Evolutionary conservation across 2,797 vertebrate genomes (phyloP).

Genomic region (Propithecus perrieri): DNA sequence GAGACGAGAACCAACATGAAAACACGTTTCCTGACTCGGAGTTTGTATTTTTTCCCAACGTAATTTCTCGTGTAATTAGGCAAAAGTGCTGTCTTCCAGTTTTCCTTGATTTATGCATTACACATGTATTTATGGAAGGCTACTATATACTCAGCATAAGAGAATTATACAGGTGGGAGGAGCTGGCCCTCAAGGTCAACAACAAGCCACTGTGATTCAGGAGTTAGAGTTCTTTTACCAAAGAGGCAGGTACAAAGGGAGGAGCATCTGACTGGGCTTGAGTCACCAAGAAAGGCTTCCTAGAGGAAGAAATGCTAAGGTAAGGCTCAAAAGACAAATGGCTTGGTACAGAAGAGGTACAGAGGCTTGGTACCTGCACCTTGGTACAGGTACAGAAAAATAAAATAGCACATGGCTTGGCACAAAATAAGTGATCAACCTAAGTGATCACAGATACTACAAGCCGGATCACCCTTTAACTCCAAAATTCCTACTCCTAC

Average conservation of each 20-base stretch:
- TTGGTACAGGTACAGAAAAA: not conserved
- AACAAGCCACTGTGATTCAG: not conserved
- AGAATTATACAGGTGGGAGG: not conserved
- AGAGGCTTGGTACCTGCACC: too few species aligned
- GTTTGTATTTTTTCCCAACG: not conserved
- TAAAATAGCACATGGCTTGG: not conserved
- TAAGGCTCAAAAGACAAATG: not conserved
- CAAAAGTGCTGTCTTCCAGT: not conserved
- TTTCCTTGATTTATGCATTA: not conserved
- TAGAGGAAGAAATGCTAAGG: not conserved
- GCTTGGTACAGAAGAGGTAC: not conserved
- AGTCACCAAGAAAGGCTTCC: not conserved
- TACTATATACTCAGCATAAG: not conserved
- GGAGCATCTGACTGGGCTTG: not conserved
- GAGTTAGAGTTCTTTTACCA: not conserved
- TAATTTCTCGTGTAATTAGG: not conserved
- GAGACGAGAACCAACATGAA: not conserved
- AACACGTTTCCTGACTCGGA: not conserved
- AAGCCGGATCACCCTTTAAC: not conserved
- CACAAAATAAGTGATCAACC: not conserved
- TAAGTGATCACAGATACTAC: not conserved
- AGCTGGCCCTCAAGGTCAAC: not conserved
- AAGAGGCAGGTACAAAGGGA: not conserved
- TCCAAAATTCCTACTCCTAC: not conserved
- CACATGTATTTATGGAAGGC: not conserved